Conservation (phyloP, 2,797 vertebrate species). For the Lacerta viridis region DNA sequence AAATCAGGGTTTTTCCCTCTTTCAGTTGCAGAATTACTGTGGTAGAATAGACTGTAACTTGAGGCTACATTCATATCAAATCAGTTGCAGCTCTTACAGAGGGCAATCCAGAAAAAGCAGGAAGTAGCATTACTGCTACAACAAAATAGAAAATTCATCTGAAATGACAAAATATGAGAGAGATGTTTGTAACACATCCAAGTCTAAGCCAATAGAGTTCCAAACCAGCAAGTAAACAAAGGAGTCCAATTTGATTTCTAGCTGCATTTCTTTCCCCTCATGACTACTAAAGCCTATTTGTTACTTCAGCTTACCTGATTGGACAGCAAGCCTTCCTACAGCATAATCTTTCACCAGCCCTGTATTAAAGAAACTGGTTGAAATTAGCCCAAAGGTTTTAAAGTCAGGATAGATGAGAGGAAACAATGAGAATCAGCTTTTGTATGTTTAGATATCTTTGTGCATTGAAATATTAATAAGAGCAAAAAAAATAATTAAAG, state of each 20-base stretch:
- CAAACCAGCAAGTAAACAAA: background rate
- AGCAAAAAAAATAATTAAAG: slow-evolving; percentile 3
- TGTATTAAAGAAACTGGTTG: slow-evolving; percentile 18
- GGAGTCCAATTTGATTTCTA: background rate
- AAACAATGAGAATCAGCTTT: slow-evolving; percentile 23
- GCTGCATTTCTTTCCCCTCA: background rate
- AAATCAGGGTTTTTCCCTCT: background rate
- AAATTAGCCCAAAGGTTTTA: slow-evolving; percentile 1
- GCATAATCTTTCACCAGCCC: background rate
- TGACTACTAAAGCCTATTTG: background rate
- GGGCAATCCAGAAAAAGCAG: slow-evolving; percentile 5
- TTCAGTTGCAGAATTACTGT: background rate
- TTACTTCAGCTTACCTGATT: slow-evolving; percentile 4
- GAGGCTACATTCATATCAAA: slow-evolving; percentile 30
- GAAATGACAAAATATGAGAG: slow-evolving; percentile 15
- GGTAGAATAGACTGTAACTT: slow-evolving; percentile 34
- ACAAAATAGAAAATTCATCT: slow-evolving; percentile 1
- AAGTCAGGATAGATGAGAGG: slow-evolving; percentile 21
- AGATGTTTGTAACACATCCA: background rate
- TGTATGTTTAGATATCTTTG: slow-evolving; percentile 24
- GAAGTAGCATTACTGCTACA: background rate
- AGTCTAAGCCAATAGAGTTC: slow-evolving; percentile 5
- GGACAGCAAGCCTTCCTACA: background rate
- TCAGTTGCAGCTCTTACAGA: slow-evolving; percentile 9
- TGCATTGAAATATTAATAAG: background rate